A percentile compares a stretch with the other conserved stretches of the same genome.
Conservation (phyloP, 2,888 invertebrate species). For the Nephrotoma flavescens region DNA sequence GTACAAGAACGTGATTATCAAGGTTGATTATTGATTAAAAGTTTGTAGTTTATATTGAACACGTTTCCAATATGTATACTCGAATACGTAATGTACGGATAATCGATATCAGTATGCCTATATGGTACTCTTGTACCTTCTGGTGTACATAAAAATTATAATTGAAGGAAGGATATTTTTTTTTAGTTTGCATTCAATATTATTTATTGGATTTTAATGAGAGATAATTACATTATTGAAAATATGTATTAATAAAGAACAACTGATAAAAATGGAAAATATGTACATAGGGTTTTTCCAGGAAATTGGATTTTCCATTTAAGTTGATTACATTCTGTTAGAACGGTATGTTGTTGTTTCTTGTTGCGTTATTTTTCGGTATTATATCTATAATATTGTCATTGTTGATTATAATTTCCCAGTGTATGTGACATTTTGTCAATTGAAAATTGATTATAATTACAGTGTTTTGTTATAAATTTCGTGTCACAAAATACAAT, state of each 20-base stretch:
- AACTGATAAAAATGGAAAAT: not conserved
- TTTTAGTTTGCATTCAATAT: not conserved
- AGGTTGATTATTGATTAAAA: not conserved
- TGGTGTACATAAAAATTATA: not conserved
- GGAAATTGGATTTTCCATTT: not conserved
- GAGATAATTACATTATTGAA: not conserved
- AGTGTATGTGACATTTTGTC: not conserved
- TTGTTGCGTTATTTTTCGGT: not conserved
- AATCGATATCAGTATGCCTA: not conserved
- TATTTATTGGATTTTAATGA: not conserved
- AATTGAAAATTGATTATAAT: not conserved
- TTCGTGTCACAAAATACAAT: not conserved
- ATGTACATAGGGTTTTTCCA: not conserved
- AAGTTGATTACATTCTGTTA: not conserved
- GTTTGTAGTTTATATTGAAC: not conserved
- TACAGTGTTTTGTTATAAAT: not conserved
- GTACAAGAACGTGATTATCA: not conserved
- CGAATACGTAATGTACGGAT: not conserved
- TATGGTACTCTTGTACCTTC: not conserved
- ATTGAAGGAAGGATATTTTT: not conserved
- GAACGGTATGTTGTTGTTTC: not conserved
- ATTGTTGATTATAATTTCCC: not conserved
- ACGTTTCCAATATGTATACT: not conserved
- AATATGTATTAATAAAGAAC: not conserved
- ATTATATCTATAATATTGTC: not conserved